These are phyloP conservation scores for Muricea muricata DNA, from an alignment of 92 coral and sea anemone genomes.

Conservation along the genomic window DNA sequence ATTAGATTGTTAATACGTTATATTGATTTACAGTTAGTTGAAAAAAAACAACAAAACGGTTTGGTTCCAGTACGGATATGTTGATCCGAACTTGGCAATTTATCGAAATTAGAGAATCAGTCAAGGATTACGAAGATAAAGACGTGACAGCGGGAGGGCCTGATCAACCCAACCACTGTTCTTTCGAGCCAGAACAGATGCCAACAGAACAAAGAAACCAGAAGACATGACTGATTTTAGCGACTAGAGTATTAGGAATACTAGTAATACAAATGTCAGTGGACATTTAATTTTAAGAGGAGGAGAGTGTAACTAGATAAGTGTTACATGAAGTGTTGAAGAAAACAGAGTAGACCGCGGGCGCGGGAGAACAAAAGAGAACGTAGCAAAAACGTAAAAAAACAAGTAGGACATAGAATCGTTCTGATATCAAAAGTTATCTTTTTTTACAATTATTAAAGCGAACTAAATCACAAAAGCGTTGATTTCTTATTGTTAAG, in stretches of 20 bases:
- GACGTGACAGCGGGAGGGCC: conserved; percentile 28
- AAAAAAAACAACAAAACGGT: not conserved
- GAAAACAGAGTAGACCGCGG: too few relatives aligned
- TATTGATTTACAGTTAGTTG: not conserved
- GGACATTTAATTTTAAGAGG: conserved; percentile 13
- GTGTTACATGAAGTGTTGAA: too few relatives aligned
- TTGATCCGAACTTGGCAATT: not conserved
- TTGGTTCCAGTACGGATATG: not conserved
- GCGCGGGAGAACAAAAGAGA: too few relatives aligned
- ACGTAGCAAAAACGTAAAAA: too few relatives aligned
- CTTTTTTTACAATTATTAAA: too few relatives aligned
- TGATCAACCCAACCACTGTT: conserved; percentile 39
- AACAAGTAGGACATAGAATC: too few relatives aligned
- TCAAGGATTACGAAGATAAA: not conserved
- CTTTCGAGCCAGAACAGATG: not conserved
- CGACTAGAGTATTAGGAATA: too few relatives aligned
- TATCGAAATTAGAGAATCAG: not conserved
- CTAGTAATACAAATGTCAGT: not conserved
- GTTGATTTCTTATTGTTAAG: too few relatives aligned
- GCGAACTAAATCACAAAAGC: too few relatives aligned
- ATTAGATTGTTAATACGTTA: too few relatives aligned
- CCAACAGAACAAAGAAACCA: not conserved
- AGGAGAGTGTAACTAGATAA: conserved; percentile 27
- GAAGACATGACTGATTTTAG: not conserved
- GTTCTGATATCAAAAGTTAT: too few relatives aligned